Conservation (phyloP, 37 sponge, comb jelly and placozoan species). For the Beroe ovata region DNA sequence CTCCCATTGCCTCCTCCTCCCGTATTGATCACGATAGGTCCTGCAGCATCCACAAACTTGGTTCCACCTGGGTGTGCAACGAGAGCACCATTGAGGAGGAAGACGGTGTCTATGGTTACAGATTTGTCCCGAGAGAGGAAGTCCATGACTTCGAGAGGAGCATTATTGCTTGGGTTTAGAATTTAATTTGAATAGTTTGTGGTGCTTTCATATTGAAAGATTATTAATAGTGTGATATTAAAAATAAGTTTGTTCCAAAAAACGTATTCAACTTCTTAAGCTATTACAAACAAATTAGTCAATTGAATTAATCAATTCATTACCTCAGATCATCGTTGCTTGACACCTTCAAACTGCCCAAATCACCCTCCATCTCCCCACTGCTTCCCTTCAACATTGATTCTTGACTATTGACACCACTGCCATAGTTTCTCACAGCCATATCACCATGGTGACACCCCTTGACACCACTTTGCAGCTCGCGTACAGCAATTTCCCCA, state of each 20-base stretch:
- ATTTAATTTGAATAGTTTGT: too few species aligned
- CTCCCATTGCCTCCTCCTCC: conserved; percentile 20
- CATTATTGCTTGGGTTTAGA: conserved; percentile 24
- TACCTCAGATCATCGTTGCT: not conserved
- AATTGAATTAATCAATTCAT: too few species aligned
- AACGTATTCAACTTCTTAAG: too few species aligned
- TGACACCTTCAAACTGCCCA: not conserved
- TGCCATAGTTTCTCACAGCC: not conserved
- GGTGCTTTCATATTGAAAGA: too few species aligned
- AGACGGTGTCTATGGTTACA: conserved; percentile 2
- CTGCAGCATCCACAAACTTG: conserved; percentile 5
- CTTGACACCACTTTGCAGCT: not conserved
- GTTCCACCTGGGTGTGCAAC: not conserved
- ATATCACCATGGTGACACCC: not conserved
- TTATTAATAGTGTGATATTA: too few species aligned
- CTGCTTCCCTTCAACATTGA: not conserved
- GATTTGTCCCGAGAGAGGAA: not conserved
- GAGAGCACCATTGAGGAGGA: not conserved
- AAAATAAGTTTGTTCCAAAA: too few species aligned
- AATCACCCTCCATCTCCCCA: not conserved
- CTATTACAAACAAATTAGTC: too few species aligned
- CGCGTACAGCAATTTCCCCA: too few species aligned
- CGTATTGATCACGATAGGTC: not conserved
- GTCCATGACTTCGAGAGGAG: not conserved
- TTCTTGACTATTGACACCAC: not conserved